phyloP scores from a whole-genome alignment of 1,140 invertebrate genomes.

The Eupristina koningsbergeri region DNA sequence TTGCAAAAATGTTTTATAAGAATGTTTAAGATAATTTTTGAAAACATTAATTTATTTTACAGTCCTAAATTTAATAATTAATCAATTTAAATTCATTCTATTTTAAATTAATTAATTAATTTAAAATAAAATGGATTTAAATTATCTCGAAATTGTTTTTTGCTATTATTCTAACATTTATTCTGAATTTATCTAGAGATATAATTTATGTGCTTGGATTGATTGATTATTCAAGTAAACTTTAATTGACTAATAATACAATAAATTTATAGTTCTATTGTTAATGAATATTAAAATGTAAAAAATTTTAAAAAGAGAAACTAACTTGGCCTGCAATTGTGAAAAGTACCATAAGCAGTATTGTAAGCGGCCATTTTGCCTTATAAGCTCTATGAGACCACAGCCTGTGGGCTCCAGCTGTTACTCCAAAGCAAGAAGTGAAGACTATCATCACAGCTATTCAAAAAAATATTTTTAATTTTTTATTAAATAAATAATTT shows the following conservation, averaged over 20 bases:
- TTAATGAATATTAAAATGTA: background rate
- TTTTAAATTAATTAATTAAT: too few species aligned
- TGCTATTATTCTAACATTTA: too few species aligned
- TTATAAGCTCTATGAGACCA: conserved; percentile 93
- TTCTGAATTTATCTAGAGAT: too few species aligned
- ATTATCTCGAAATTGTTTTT: too few species aligned
- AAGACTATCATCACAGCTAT: conserved; percentile 79
- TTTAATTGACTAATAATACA: background rate
- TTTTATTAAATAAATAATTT: background rate
- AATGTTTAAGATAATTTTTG: too few species aligned
- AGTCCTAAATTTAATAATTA: too few species aligned
- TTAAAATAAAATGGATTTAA: too few species aligned
- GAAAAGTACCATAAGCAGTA: conserved; percentile 85
- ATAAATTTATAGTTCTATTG: background rate
- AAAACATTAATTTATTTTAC: too few species aligned
- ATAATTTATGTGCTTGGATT: too few species aligned
- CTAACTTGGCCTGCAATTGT: conserved; percentile 88
- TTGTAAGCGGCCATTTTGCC: conserved; percentile 84
- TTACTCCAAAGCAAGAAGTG: conserved; percentile 84
- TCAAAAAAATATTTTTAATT: conserved; percentile 58
- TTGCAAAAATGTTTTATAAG: too few species aligned
- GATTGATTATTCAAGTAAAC: too few species aligned
- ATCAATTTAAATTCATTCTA: too few species aligned
- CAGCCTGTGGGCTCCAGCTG: conserved; percentile 90
- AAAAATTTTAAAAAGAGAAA: conserved; percentile 50